Evolutionary conservation across 2,797 vertebrate genomes (phyloP).

Genomic region (Poeciliopsis turneri): DNA sequence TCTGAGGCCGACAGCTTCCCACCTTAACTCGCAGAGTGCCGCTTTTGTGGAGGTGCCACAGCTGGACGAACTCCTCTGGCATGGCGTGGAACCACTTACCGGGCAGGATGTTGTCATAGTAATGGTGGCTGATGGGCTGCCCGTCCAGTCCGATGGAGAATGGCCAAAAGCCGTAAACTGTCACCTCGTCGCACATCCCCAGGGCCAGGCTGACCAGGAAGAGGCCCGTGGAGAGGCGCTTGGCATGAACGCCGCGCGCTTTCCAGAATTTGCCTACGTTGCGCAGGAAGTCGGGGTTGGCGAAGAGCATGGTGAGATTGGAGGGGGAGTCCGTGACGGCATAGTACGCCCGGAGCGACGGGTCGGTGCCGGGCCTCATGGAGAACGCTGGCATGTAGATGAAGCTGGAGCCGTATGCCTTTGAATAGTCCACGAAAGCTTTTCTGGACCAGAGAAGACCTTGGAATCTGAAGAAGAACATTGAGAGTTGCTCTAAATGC

Average conservation of each 20-base stretch:
- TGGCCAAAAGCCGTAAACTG: slow-evolving; percentile 96
- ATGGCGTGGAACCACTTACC: slow-evolving; percentile 93
- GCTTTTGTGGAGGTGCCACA: slow-evolving; percentile 95
- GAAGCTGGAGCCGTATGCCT: slow-evolving; percentile 91
- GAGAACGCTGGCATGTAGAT: slow-evolving; percentile 99
- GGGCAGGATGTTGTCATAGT: slow-evolving; percentile 95
- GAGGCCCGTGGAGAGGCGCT: slow-evolving; percentile 93
- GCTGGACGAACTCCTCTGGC: slow-evolving; percentile 96
- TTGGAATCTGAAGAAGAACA: slow-evolving; percentile 85
- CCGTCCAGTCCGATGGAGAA: slow-evolving; percentile 87
- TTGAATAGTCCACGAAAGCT: slow-evolving; percentile 91
- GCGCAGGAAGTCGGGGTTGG: slow-evolving; percentile 93
- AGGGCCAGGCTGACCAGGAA: slow-evolving; percentile 93
- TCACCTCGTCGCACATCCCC: slow-evolving; percentile 93
- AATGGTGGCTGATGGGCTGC: slow-evolving; percentile 92
- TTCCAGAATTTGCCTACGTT: slow-evolving; percentile 96
- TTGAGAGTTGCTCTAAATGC: neutral
- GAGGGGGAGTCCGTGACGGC: slow-evolving; percentile 88
- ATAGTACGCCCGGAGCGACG: slow-evolving; percentile 89
- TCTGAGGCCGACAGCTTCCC: slow-evolving; percentile 78
- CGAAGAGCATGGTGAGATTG: slow-evolving; percentile 92
- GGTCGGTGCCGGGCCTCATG: slow-evolving; percentile 92
- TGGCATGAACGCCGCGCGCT: slow-evolving; percentile 87
- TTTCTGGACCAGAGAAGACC: slow-evolving; percentile 95
- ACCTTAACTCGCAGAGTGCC: slow-evolving; percentile 89